phyloP scores from a whole-genome alignment of 2,888 invertebrate species.

The Mesorhabditis belari region DNA sequence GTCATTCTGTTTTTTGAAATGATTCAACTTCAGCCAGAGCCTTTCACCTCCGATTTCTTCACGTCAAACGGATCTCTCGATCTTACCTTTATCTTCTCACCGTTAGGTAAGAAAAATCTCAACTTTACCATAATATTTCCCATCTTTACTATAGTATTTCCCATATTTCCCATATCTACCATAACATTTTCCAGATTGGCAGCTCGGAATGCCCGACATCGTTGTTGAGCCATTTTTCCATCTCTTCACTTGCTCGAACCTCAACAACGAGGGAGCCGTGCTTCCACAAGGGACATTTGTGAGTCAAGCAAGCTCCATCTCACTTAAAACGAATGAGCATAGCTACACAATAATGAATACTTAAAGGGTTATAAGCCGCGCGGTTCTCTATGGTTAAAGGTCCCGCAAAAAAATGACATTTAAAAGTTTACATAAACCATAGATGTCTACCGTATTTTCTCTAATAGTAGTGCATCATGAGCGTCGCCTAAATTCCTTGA shows the following conservation, averaged over 20 bases:
- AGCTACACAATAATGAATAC: background rate
- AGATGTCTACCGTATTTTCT: no score
- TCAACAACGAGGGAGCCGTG: conserved; percentile 36
- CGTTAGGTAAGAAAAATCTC: conserved; percentile 6
- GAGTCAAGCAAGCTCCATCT: conserved; percentile 1
- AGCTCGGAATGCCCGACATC: conserved; percentile 37
- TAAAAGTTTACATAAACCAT: no score
- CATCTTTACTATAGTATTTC: background rate
- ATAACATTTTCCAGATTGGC: conserved; percentile 29
- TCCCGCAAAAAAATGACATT: no score
- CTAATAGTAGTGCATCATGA: no score
- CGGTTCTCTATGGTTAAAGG: no score
- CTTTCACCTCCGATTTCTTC: conserved; percentile 24
- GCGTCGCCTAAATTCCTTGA: no score
- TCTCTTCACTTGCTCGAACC: conserved; percentile 32
- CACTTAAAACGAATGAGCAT: background rate
- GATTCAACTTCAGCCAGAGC: conserved; percentile 12
- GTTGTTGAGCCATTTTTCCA: conserved; percentile 43
- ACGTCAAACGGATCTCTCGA: conserved; percentile 36
- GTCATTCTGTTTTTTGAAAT: background rate
- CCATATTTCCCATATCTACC: background rate
- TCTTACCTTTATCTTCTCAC: conserved; percentile 25
- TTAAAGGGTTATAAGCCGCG: conserved; percentile 4
- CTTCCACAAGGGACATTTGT: conserved; percentile 44
- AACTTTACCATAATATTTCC: background rate